Percentiles rank a stretch among this genome's conserved stretches.
Evolutionary conservation across 2,888 invertebrate species (phyloP).

Genomic region (Dichetophora obliterata): DNA sequence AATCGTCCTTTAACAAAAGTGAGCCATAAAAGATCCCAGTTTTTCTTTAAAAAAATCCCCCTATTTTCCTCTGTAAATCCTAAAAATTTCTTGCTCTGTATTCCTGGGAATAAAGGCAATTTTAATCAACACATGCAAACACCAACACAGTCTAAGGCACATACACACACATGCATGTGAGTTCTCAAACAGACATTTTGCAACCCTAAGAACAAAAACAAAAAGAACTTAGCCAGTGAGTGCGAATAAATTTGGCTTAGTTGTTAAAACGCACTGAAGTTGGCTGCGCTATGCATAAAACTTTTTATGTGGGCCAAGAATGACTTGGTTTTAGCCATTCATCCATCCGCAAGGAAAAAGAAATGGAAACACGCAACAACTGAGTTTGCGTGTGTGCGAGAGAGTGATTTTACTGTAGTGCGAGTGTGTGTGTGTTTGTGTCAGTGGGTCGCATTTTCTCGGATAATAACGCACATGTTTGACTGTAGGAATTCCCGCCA

Average conservation of each 20-base stretch:
- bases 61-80: slow-evolving; percentile 42
- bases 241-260: too few species aligned
- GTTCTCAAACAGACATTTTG: not conserved
- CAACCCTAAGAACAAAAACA: not conserved
- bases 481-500: slow-evolving; percentile 33
- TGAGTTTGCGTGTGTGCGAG: slow-evolving; percentile 8
- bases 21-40: not conserved
- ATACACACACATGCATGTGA: slow-evolving; percentile 8
- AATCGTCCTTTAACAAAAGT: not conserved
- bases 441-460: slow-evolving; percentile 4
- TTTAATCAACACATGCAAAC: slow-evolving; percentile 37
- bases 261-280: slow-evolving; percentile 12
- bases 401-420: not conserved
- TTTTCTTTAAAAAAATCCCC: slow-evolving; percentile 39
- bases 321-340: not conserved
- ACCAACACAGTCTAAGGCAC: slow-evolving; percentile 2
- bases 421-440: not conserved
- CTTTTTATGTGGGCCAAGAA: slow-evolving; percentile 22
- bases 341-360: slow-evolving; percentile 19
- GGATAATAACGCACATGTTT: not conserved
- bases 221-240: not conserved
- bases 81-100: slow-evolving; percentile 47
- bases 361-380: slow-evolving; percentile 32
- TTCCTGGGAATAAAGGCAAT: slow-evolving; percentile 53
- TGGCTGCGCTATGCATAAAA: slow-evolving; percentile 24